Conservation (phyloP, 2,797 vertebrate genomes). For the Silurus aristotelis region DNA sequence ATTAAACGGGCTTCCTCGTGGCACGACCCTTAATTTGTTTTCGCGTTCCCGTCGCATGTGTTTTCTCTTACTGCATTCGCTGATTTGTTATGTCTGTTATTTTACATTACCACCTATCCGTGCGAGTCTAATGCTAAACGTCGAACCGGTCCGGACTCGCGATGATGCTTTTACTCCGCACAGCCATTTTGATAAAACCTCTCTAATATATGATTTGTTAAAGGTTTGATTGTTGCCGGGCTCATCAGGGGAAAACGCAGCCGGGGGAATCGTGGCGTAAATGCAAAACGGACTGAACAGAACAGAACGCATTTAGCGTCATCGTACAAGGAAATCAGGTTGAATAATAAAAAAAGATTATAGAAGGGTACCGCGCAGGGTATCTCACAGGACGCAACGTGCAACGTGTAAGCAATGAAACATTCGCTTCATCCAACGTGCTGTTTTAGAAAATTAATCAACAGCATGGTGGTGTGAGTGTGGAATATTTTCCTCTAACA, state of each 20-base stretch:
- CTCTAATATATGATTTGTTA: conserved; percentile 21
- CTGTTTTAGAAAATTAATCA: neutral
- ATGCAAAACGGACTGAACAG: conserved; percentile 4
- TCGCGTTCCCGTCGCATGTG: conserved; percentile 70
- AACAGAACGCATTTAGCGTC: neutral
- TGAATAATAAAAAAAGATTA: neutral
- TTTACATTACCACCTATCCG: conserved; percentile 53
- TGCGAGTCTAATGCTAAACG: conserved; percentile 45
- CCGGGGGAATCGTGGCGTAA: neutral
- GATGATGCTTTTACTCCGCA: conserved; percentile 28
- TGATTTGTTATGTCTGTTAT: conserved; percentile 59
- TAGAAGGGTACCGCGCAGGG: neutral
- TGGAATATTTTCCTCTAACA: neutral
- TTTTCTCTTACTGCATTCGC: conserved; percentile 64
- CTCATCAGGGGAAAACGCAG: conserved; percentile 13
- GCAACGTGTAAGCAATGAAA: neutral
- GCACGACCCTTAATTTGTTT: conserved; percentile 67
- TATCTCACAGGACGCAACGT: neutral
- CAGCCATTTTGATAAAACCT: conserved; percentile 17
- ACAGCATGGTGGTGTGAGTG: neutral
- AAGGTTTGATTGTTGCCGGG: conserved; percentile 22
- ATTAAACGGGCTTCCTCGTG: conserved; percentile 65
- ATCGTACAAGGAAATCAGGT: neutral
- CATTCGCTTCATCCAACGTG: neutral
- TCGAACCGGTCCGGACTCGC: conserved; percentile 30